These are phyloP conservation scores for Eulithis testata DNA, from an alignment of 2,888 invertebrate genomes.

Conservation along the genomic window DNA sequence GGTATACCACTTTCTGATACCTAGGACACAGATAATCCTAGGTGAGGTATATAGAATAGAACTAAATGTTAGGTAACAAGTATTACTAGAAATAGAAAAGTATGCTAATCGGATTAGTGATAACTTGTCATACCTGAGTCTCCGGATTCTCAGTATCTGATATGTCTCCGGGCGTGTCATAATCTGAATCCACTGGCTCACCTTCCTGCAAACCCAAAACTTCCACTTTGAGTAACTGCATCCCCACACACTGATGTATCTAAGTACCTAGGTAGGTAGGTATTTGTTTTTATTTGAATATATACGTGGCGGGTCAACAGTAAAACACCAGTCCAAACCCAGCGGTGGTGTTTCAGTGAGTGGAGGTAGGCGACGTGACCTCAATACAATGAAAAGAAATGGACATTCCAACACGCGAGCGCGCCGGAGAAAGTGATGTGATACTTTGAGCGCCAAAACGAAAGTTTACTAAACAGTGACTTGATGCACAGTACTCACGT, in stretches of 20 bases:
- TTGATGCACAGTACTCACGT: constrained; percentile 68
- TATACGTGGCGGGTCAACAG: constrained; percentile 59
- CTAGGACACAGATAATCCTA: no score
- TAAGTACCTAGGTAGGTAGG: not conserved
- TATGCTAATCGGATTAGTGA: constrained; percentile 10
- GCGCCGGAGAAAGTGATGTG: constrained; percentile 78
- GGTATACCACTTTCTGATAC: no score
- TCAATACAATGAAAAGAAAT: constrained; percentile 80
- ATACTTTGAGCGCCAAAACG: constrained; percentile 76
- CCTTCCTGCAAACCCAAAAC: constrained; percentile 79
- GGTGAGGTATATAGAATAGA: no score
- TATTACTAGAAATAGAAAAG: not conserved
- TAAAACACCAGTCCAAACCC: constrained; percentile 62
- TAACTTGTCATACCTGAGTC: constrained; percentile 83
- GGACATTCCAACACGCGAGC: constrained; percentile 78
- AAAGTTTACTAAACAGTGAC: constrained; percentile 59
- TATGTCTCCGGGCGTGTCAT: constrained; percentile 80
- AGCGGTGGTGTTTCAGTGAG: constrained; percentile 66
- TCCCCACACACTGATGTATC: constrained; percentile 42
- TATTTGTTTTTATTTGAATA: constrained; percentile 47
- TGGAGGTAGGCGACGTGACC: constrained; percentile 74
- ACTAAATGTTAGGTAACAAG: no score
- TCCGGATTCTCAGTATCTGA: constrained; percentile 88
- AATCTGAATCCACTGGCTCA: constrained; percentile 73
- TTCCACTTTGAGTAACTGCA: constrained; percentile 77